Percentiles rank a stretch among this genome's conserved stretches.
Evolutionary conservation across 2,113 vertebrate species (phyloP).

Genomic region (Mesocricetus auratus): DNA sequence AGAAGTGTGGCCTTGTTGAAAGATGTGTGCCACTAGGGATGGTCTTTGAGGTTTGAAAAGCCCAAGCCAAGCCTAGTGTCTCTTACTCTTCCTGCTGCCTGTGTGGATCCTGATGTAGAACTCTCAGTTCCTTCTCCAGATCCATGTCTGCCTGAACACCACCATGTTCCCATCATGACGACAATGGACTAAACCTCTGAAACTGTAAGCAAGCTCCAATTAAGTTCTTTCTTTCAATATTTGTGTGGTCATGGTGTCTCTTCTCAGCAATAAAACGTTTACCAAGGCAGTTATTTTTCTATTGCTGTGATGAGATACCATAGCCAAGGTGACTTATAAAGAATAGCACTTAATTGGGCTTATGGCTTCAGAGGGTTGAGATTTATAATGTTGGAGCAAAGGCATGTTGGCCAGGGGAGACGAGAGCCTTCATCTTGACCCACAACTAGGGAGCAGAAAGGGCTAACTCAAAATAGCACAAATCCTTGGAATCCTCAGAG

Average conservation of each 20-base stretch:
- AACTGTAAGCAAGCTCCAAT: not conserved
- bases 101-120: not conserved
- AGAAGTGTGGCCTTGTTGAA: not conserved
- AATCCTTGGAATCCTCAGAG: not conserved
- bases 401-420: not conserved
- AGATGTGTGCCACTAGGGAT: not conserved
- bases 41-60: not conserved
- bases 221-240: not conserved
- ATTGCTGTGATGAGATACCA: not conserved
- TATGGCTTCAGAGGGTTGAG: not conserved
- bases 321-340: not conserved
- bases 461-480: not conserved
- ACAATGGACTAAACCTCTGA: not conserved
- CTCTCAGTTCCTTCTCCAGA: not conserved
- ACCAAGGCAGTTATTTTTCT: not conserved
- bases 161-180: not conserved
- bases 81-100: not conserved
- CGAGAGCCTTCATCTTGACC: not conserved
- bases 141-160: not conserved
- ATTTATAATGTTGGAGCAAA: not conserved
- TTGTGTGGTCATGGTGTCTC: not conserved
- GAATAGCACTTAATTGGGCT: not conserved
- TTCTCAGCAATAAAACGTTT: not conserved
- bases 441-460: not conserved
- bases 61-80: not conserved